A percentile compares a stretch with the other conserved stretches of the same genome.
Conservation (phyloP, 2,888 invertebrate genomes). For the Brachycybe producta region DNA sequence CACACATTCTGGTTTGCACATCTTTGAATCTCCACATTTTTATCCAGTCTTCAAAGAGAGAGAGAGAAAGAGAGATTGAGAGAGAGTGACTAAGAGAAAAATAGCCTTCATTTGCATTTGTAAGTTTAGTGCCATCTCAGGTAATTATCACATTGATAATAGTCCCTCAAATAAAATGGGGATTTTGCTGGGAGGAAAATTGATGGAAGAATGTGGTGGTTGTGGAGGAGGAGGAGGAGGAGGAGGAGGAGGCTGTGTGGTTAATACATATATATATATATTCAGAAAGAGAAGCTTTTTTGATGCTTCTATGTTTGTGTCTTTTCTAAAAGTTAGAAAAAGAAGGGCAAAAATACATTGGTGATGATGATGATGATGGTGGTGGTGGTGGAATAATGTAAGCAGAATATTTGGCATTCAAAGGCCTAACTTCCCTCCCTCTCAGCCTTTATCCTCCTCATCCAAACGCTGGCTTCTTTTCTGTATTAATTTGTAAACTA, state of each 20-base stretch:
- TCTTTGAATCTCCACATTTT: too few relatives aligned
- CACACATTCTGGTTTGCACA: too few relatives aligned
- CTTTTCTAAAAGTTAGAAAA: too few relatives aligned
- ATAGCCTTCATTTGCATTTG: slow-evolving; percentile 9
- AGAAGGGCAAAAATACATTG: too few relatives aligned
- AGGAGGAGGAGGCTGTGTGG: too few relatives aligned
- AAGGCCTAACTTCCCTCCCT: slow-evolving; percentile 15
- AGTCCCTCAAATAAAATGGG: slow-evolving; percentile 15
- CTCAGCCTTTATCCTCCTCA: not conserved
- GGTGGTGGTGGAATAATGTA: slow-evolving; percentile 13
- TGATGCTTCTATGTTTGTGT: too few relatives aligned
- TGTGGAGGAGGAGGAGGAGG: too few relatives aligned
- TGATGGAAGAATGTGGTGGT: too few relatives aligned
- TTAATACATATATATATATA: slow-evolving; percentile 12
- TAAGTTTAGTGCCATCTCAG: slow-evolving; percentile 12
- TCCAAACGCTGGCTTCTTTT: slow-evolving; percentile 7
- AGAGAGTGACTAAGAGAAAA: slow-evolving; percentile 1
- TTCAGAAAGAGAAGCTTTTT: slow-evolving; percentile 2
- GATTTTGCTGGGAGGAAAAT: too few relatives aligned
- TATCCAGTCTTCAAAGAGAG: not conserved
- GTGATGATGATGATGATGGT: too few relatives aligned
- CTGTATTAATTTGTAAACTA: slow-evolving; percentile 22
- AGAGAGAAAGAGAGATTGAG: not conserved
- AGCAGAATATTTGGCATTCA: slow-evolving; percentile 18
- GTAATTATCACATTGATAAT: slow-evolving; percentile 20